Evolutionary conservation across 2,888 invertebrate genomes (phyloP).

Genomic region (Cantharis rustica): DNA sequence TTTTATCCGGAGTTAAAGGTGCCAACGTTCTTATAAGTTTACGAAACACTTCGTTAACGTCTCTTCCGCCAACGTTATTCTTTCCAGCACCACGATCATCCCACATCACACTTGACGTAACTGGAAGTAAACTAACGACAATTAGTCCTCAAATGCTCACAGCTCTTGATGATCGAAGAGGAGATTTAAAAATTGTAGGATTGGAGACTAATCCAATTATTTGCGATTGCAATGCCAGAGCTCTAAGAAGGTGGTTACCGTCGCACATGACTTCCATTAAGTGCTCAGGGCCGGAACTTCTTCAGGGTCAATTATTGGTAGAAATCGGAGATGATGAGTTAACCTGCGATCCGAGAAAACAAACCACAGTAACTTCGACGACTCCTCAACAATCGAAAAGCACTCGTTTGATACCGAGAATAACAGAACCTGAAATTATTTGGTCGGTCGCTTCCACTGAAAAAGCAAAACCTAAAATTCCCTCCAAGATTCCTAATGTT

Average conservation of each 20-base stretch:
- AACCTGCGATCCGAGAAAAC: constrained; percentile 72
- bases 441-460: constrained; percentile 83
- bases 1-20: constrained; percentile 80
- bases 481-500: constrained; percentile 63
- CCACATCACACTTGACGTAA: constrained; percentile 75
- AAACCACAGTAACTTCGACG: constrained; percentile 56
- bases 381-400: constrained; percentile 49
- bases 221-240: constrained; percentile 84
- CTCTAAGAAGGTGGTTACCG: constrained; percentile 79
- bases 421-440: constrained; percentile 84
- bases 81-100: constrained; percentile 89
- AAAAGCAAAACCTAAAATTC: constrained; percentile 60
- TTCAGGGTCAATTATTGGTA: constrained; percentile 70
- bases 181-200: constrained; percentile 75
- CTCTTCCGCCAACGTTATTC: constrained; percentile 79
- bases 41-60: constrained; percentile 78
- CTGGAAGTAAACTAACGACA: constrained; percentile 76
- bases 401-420: constrained; percentile 63
- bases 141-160: constrained; percentile 78
- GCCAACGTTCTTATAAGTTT: constrained; percentile 73
- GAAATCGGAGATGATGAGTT: constrained; percentile 82
- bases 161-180: constrained; percentile 80
- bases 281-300: constrained; percentile 73
- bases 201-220: constrained; percentile 79
- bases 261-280: constrained; percentile 62